Base-by-base conservation (phyloP, 2,797 vertebrate genomes). In the Takifugu rubripes region DNA sequence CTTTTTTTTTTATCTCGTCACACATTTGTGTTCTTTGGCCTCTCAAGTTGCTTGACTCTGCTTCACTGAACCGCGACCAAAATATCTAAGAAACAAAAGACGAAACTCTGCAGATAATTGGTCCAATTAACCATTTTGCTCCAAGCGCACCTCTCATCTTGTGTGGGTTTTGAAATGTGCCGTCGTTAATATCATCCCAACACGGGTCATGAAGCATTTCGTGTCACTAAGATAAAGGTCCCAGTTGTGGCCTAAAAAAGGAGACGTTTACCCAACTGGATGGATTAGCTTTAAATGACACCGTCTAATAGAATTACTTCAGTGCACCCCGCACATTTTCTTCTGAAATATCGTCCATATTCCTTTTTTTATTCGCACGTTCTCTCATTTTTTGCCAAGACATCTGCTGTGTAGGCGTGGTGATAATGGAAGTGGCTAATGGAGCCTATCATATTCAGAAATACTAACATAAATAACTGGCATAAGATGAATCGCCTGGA, bases 71-170 rank as follows among this genome's bases (percentile, higher is more conserved):
- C 73, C 72, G 63, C 49, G 75, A 75, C 59, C 61, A 48, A 24
- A 48, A 54, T 64, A 70, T 68, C 65, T 75, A 66, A 68, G 70
- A 71, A 84, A 73, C 9, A 74, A 84, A 74, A 67, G 74, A 62
- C 65, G 81, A 67, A 64, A 74, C 63, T 68, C 66, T 48, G 76
- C 74, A 79, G 68, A 68, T 84, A 87, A 88, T 86, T 81, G 84
- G 78, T 72, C 72, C 78, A 86, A 86, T 90, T 89, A 87, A 80
- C 63, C 74, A 74, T 59, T 82, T 60, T 58, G 74, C 70, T 61
- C 64, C 24, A n/a, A 55, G 65, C 77, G 70, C 57, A 46, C 58
- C 49, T 65, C 59, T 69, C 56, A 55, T 66, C 57, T 47, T 74
- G 61, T 46, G 29, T 67, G 70, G 65, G 58, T 59, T 21, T 75